Evolutionary conservation across 2,888 invertebrate species (phyloP).

Genomic region (Pyrgus malvae): DNA sequence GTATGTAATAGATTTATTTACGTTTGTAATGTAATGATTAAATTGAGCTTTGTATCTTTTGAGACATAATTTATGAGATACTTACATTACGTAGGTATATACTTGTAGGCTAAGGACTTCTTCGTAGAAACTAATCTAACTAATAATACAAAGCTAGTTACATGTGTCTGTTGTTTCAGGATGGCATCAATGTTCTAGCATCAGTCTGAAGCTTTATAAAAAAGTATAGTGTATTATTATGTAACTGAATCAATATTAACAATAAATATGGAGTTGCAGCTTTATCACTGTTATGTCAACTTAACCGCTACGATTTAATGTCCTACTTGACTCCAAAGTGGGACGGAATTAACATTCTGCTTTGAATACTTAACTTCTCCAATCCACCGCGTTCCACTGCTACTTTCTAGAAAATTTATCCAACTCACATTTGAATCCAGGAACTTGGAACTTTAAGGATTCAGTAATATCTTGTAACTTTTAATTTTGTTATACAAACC

Average conservation of each 20-base stretch:
- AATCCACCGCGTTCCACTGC: slow-evolving; percentile 10
- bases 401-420: slow-evolving; percentile 19
- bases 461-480: slow-evolving; percentile 25
- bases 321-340: slow-evolving; percentile 13
- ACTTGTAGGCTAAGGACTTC: too few species aligned
- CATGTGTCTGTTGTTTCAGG: too few species aligned
- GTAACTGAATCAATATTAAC: background rate
- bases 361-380: slow-evolving; percentile 23
- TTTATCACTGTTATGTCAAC: background rate
- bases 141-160: too few species aligned
- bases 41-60: too few species aligned
- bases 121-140: too few species aligned
- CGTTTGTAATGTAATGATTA: too few species aligned
- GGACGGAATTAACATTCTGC: slow-evolving; percentile 21
- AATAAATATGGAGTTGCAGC: background rate
- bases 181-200: too few species aligned
- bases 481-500: slow-evolving; percentile 26
- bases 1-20: too few species aligned
- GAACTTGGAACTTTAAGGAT: slow-evolving; percentile 26
- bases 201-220: too few species aligned
- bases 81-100: too few species aligned
- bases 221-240: too few species aligned
- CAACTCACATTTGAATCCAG: slow-evolving; percentile 23
- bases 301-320: slow-evolving; percentile 9
- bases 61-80: too few species aligned